A percentile compares a stretch with the other conserved stretches of the same genome.
Conservation (phyloP, 2,797 vertebrate species). For the Xiphophorus birchmanni region DNA sequence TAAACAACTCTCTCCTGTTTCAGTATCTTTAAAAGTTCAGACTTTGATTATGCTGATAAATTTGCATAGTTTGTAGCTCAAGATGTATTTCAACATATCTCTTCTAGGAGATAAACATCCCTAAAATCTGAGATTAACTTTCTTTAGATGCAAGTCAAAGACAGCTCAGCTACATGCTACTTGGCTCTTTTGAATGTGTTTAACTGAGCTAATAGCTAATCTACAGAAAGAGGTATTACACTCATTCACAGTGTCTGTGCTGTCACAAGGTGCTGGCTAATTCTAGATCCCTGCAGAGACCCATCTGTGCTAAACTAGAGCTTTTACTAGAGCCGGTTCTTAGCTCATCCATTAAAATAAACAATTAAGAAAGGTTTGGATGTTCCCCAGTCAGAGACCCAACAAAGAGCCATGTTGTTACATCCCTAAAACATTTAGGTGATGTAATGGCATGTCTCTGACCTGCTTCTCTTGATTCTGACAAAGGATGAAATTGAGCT, state of each 20-base stretch:
- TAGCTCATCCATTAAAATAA: background rate
- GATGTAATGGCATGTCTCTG: background rate
- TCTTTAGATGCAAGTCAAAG: background rate
- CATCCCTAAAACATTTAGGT: background rate
- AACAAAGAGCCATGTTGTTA: background rate
- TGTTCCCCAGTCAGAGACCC: background rate
- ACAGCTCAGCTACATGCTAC: background rate
- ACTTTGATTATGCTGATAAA: background rate
- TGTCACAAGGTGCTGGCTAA: background rate
- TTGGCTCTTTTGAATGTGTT: background rate
- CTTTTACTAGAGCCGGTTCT: background rate
- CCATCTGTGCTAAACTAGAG: background rate
- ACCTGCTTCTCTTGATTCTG: background rate
- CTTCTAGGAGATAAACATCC: background rate
- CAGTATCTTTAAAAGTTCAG: background rate
- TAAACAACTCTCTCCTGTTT: background rate
- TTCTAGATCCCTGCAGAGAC: background rate
- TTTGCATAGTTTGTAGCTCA: background rate
- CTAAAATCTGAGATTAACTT: background rate
- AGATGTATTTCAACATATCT: background rate
- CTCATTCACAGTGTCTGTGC: background rate
- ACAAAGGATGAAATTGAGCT: no score
- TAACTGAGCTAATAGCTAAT: background rate
- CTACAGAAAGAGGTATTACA: background rate
- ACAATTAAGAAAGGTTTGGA: background rate